Percentiles rank a stretch among this genome's conserved stretches.
These are phyloP conservation scores for Sphenodon punctatus DNA, from an alignment of 2,797 vertebrate genomes.

Conservation along the genomic window DNA sequence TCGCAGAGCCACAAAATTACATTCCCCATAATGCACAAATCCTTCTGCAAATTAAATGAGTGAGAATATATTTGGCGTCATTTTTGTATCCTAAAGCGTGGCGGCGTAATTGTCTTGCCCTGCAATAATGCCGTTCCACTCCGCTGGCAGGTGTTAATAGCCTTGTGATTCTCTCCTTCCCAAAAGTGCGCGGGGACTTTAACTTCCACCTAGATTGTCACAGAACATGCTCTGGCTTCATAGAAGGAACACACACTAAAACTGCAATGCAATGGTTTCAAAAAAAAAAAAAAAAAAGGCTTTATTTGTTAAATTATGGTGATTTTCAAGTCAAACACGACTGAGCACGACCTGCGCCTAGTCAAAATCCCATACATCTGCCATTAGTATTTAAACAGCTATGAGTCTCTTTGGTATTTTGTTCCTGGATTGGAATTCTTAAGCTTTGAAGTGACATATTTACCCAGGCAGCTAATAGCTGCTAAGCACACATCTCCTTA, in stretches of 20 bases:
- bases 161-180: neutral
- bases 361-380: slow-evolving; percentile 27
- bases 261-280: neutral
- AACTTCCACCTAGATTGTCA: neutral
- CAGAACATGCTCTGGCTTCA: neutral
- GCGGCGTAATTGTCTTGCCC: neutral
- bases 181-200: neutral
- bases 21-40: neutral
- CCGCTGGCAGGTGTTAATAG: neutral
- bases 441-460: slow-evolving; percentile 19
- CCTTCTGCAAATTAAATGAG: neutral
- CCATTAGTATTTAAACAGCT: slow-evolving; percentile 24
- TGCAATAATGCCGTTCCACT: neutral
- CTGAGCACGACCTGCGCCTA: neutral
- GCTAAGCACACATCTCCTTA: neutral
- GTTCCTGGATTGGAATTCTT: neutral
- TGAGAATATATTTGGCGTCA: too few relatives aligned
- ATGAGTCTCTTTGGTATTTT: neutral
- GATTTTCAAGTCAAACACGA: slow-evolving; percentile 11
- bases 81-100: neutral
- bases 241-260: neutral
- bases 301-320: neutral
- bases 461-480: neutral
- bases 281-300: neutral
- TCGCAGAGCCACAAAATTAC: neutral